Base-by-base conservation (phyloP, 2,113 vertebrate genomes). In the Barbus barbus region DNA sequence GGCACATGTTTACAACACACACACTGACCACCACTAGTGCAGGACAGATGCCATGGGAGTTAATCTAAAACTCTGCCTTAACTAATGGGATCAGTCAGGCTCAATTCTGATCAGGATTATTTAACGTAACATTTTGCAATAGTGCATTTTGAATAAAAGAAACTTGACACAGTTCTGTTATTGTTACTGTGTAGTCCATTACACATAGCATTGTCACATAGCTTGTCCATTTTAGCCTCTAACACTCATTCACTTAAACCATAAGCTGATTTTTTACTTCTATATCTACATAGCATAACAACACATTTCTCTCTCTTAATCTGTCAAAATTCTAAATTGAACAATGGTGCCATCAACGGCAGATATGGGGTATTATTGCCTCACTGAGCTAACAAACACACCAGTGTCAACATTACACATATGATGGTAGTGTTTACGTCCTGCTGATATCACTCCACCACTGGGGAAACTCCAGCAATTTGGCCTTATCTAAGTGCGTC, bases 381-480 rank as follows among this genome's bases (percentile, higher is more conserved):
- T 65, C 58, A 83, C 24, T 65, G 22, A 33, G 28, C 41, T 63
- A 38, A 76, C 60, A 51, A 51, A 51, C 82, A 65, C 61, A 77
- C 74, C 73, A 67, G 41, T 48, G 73, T 84, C 51, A 56, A 77
- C 73, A 84, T 53, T 31, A 73, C 53, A 41, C 53, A 73, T 18
- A 28, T 53, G 28, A 58, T 22, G 4, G 61, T 56, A 51, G 12
- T 44, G n/a, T 36, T 76, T 48, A 84, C 16, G 13, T 65, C 56
- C 67, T 36, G 41, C 22, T 16, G 36, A 65, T 31, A 58, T 26
- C 53, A 18, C 36, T 41, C 36, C 76, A 78, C 76, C 76, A 61
- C 33, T 61, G 61, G 41, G 60, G 61, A 28, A 80, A 67, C 78
- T 80, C 60, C 78, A 80, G 78, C 61, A 67, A 48, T 63, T 28